phyloP scores from a whole-genome alignment of 2,797 vertebrate genomes.

The Notolabrus celidotus region DNA sequence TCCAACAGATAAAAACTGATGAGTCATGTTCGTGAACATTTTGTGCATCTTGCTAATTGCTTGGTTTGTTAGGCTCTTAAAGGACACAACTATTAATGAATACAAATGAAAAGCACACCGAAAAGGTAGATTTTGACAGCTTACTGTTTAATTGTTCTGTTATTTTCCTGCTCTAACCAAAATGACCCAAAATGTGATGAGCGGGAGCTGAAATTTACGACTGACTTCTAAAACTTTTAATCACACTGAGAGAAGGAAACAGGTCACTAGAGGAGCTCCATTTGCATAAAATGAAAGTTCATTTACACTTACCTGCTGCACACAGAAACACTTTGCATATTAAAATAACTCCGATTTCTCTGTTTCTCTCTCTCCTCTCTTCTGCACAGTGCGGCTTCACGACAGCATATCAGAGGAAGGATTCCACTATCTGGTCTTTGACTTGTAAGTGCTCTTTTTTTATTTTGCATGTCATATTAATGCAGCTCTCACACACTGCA shows the following conservation, averaged over 20 bases:
- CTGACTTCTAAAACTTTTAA: not conserved
- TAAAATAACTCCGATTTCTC: slow-evolving; percentile 1
- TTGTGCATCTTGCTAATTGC: not conserved
- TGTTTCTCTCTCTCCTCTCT: slow-evolving; percentile 20
- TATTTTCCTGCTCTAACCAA: not conserved
- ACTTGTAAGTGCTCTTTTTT: slow-evolving; percentile 82
- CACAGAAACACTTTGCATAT: slow-evolving; percentile 1
- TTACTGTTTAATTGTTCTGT: not conserved
- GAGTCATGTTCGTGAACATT: not conserved
- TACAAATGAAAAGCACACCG: not conserved
- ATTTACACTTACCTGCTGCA: slow-evolving; percentile 4
- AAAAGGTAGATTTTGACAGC: not conserved
- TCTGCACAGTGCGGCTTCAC: slow-evolving; percentile 74
- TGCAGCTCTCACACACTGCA: not conserved
- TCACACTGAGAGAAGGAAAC: not conserved
- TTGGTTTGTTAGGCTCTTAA: not conserved
- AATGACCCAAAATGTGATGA: not conserved
- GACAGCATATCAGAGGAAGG: slow-evolving; percentile 89
- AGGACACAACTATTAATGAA: not conserved
- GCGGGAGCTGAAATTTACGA: not conserved
- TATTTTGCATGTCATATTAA: not conserved
- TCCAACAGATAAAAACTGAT: not conserved
- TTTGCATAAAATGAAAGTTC: not conserved
- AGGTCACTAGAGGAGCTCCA: not conserved
- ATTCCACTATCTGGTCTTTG: slow-evolving; percentile 98